phyloP scores from a whole-genome alignment of 2,797 vertebrate species.

The Craterocephalus amniculus region DNA sequence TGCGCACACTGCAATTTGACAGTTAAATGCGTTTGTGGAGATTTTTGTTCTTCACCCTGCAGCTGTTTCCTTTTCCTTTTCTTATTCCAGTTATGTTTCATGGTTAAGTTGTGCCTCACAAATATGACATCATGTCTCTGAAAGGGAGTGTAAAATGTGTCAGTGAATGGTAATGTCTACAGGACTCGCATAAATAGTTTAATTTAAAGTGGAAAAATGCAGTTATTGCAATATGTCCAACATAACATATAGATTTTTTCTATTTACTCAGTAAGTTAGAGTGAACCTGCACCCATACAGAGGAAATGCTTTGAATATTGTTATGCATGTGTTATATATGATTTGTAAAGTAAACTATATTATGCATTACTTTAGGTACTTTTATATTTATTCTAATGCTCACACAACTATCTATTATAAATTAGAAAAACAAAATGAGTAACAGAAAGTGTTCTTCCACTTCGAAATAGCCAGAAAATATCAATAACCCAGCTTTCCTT shows the following conservation, averaged over 20 bases:
- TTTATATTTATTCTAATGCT: too few relatives aligned
- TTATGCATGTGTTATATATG: too few relatives aligned
- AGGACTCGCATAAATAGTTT: too few relatives aligned
- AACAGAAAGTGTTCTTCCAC: too few relatives aligned
- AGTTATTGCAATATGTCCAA: not conserved
- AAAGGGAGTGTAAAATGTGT: constrained; percentile 2
- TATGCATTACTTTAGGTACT: too few relatives aligned
- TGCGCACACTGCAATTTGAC: not conserved
- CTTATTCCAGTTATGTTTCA: not conserved
- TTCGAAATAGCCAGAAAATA: too few relatives aligned
- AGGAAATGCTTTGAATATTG: too few relatives aligned
- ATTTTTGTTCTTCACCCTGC: not conserved
- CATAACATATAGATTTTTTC: not conserved
- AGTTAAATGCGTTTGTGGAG: not conserved
- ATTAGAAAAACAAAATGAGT: too few relatives aligned
- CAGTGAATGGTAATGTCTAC: constrained; percentile 9
- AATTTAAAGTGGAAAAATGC: too few relatives aligned
- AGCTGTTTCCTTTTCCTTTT: not conserved
- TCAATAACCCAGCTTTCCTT: too few relatives aligned
- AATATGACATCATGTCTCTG: constrained; percentile 2
- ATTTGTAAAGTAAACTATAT: too few relatives aligned
- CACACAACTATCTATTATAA: too few relatives aligned
- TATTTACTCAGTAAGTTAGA: not conserved
- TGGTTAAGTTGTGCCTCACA: not conserved
- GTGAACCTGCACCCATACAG: not conserved